Evolutionary conservation across 2,797 vertebrate genomes (phyloP).

Genomic region (Hippoglossus hippoglossus): DNA sequence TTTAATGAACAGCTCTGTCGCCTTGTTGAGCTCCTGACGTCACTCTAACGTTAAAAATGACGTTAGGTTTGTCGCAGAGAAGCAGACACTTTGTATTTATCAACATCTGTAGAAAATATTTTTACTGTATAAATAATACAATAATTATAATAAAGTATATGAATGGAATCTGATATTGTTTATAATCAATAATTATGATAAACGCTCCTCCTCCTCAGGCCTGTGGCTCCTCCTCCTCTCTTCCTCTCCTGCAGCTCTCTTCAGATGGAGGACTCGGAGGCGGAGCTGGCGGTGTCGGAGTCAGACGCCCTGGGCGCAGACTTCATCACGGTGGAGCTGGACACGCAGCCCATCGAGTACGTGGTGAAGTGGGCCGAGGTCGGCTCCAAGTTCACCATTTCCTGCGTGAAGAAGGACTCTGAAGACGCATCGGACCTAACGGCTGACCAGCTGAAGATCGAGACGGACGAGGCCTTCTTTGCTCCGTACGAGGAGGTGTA

Average conservation of each 20-base stretch:
- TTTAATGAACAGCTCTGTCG: too few relatives aligned
- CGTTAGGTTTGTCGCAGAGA: too few relatives aligned
- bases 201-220: slow-evolving; percentile 11
- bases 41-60: too few relatives aligned
- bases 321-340: slow-evolving; percentile 85
- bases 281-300: slow-evolving; percentile 80
- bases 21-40: too few relatives aligned
- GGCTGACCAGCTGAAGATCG: slow-evolving; percentile 76
- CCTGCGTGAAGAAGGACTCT: slow-evolving; percentile 83
- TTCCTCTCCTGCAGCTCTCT: neutral
- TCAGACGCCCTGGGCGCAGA: slow-evolving; percentile 81
- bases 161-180: too few relatives aligned
- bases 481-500: slow-evolving; percentile 83
- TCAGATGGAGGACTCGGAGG: slow-evolving; percentile 81
- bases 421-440: slow-evolving; percentile 75
- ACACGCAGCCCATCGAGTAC: slow-evolving; percentile 86
- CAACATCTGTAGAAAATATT: too few relatives aligned
- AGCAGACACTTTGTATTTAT: too few relatives aligned
- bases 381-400: slow-evolving; percentile 84
- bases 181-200: neutral
- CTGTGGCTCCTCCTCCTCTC: slow-evolving; percentile 8
- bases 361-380: slow-evolving; percentile 86
- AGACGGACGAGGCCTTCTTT: slow-evolving; percentile 80
- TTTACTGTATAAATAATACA: too few relatives aligned
- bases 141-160: too few relatives aligned